phyloP scores from a whole-genome alignment of 2,888 invertebrate genomes.

The Microctonus aethiopoides region DNA sequence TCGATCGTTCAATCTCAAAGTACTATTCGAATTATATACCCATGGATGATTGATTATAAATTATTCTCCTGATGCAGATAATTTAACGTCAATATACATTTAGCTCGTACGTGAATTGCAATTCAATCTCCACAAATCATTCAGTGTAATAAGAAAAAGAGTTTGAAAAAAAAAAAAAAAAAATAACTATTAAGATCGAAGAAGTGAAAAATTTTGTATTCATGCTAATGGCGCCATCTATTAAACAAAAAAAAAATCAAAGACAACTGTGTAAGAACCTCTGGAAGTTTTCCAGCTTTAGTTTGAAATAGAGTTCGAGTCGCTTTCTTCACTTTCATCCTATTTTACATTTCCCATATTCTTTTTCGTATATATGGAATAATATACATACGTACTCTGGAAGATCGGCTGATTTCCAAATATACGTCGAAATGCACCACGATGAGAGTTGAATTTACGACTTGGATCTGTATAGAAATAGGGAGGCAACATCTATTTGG shows the following conservation, averaged over 20 bases:
- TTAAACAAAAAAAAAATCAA: not conserved
- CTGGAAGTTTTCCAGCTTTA: not conserved
- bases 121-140: constrained; percentile 1
- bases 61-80: not conserved
- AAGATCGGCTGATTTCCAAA: constrained; percentile 12
- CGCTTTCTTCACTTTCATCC: constrained; percentile 2
- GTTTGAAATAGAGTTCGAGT: not conserved
- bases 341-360: constrained; percentile 10
- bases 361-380: not conserved
- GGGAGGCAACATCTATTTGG: not conserved
- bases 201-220: not conserved
- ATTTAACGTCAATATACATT: not conserved
- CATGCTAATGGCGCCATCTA: not conserved
- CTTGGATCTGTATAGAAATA: not conserved
- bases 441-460: constrained; percentile 2
- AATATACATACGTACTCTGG: not conserved
- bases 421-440: constrained; percentile 11
- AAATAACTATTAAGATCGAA: not conserved
- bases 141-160: no score
- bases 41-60: not conserved
- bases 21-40: not conserved
- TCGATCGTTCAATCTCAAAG: not conserved
- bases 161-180: not conserved
- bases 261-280: not conserved
- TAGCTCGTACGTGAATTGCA: not conserved